Conservation (phyloP, 2,888 invertebrate species). For the Aporophyla nigra region DNA sequence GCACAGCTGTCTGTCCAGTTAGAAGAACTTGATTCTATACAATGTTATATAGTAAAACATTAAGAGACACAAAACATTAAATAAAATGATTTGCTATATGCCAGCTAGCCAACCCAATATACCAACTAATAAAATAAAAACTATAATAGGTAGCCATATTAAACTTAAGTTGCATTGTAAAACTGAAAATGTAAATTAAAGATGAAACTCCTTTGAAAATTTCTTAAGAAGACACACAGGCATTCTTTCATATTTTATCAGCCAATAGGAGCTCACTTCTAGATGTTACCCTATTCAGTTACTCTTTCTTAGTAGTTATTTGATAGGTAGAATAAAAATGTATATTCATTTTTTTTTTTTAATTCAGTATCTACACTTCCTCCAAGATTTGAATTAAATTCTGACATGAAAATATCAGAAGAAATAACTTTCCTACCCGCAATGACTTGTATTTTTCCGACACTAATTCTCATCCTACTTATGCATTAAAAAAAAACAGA, state of each 20-base stretch:
- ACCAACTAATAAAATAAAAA: too few species aligned
- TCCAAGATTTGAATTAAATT: neutral
- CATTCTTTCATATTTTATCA: neutral
- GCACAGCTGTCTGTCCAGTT: too few species aligned
- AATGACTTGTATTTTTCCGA: neutral
- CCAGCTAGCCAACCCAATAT: too few species aligned
- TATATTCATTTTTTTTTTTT: neutral
- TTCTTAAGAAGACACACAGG: too few species aligned
- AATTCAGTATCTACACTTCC: neutral
- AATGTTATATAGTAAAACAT: too few species aligned
- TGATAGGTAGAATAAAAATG: too few species aligned
- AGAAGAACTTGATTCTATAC: too few species aligned
- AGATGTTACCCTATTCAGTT: neutral
- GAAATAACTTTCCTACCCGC: neutral
- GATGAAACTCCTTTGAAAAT: neutral
- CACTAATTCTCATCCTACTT: neutral
- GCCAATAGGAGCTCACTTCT: too few species aligned
- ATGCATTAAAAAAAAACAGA: conserved; percentile 13
- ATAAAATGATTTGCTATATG: too few species aligned
- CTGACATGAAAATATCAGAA: neutral
- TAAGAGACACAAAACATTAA: too few species aligned
- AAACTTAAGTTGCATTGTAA: neutral
- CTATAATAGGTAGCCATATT: too few species aligned
- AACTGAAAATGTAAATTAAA: neutral
- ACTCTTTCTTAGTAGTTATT: too few species aligned